Conservation (phyloP, 2,113 vertebrate genomes). For the Aviceda subcristata region DNA sequence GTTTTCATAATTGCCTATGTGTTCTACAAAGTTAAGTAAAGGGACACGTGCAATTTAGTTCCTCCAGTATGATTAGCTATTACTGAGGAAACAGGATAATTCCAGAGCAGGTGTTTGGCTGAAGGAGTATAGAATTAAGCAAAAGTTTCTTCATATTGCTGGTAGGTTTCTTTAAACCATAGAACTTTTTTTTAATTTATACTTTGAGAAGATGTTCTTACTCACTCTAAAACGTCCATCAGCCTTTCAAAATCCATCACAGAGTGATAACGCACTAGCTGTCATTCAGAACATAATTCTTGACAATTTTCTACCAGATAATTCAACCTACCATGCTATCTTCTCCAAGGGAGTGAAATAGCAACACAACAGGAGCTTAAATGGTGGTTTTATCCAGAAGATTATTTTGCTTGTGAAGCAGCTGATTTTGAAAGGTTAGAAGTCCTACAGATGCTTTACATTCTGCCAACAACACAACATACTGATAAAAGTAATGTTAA, state of each 20-base stretch:
- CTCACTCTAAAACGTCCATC: conserved; percentile 41
- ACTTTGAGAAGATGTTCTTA: neutral
- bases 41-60: conserved; percentile 32
- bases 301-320: conserved; percentile 56
- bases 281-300: conserved; percentile 65
- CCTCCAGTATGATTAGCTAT: conserved; percentile 4
- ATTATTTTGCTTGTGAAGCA: conserved; percentile 35
- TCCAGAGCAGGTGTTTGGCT: neutral
- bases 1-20: conserved; percentile 33
- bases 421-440: conserved; percentile 4
- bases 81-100: conserved; percentile 7
- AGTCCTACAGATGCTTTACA: conserved; percentile 39
- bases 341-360: conserved; percentile 61
- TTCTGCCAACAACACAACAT: neutral
- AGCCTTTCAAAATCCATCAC: conserved; percentile 27
- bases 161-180: neutral
- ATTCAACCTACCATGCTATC: conserved; percentile 54
- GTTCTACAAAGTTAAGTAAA: conserved; percentile 65
- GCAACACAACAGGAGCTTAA: conserved; percentile 7
- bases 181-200: conserved; percentile 15
- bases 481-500: conserved; percentile 34
- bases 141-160: neutral
- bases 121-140: conserved; percentile 26
- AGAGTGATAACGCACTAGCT: conserved; percentile 30
- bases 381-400: neutral